Conservation (phyloP, 2,113 vertebrate genomes). For the Pipra filicauda region DNA sequence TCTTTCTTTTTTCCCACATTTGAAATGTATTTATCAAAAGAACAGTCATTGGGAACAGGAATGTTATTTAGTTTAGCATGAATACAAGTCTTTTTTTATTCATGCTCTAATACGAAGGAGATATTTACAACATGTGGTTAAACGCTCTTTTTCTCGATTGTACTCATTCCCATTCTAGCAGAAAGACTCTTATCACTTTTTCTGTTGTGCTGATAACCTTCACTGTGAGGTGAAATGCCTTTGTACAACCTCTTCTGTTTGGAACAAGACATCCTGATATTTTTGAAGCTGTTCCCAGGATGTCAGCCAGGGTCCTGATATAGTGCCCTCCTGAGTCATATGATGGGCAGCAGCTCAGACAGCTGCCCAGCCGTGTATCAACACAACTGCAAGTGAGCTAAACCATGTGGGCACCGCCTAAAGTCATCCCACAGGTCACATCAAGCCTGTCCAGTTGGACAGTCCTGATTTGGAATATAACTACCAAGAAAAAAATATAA, state of each 20-base stretch:
- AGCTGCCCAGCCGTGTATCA: fast-evolving
- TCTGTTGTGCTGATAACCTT: neutral
- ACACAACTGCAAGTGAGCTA: neutral
- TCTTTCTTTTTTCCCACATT: neutral
- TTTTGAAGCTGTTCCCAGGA: neutral
- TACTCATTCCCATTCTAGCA: neutral
- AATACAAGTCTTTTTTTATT: neutral
- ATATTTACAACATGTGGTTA: neutral
- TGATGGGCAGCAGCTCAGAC: neutral
- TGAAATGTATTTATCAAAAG: neutral
- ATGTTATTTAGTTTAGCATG: neutral
- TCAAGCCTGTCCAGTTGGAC: neutral
- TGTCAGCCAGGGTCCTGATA: neutral
- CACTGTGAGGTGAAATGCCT: neutral
- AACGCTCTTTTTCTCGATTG: neutral
- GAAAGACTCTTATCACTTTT: neutral
- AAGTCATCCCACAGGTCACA: neutral
- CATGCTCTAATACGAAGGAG: neutral
- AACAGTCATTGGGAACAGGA: neutral
- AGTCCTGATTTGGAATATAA: neutral
- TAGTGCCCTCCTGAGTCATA: neutral
- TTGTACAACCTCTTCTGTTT: neutral
- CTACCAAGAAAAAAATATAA: neutral
- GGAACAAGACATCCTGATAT: neutral
- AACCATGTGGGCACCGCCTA: fast-evolving